Percentiles rank a stretch among this genome's conserved stretches.
phyloP scores from a whole-genome alignment of 2,888 invertebrate species.

The Maniola hyperantus region DNA sequence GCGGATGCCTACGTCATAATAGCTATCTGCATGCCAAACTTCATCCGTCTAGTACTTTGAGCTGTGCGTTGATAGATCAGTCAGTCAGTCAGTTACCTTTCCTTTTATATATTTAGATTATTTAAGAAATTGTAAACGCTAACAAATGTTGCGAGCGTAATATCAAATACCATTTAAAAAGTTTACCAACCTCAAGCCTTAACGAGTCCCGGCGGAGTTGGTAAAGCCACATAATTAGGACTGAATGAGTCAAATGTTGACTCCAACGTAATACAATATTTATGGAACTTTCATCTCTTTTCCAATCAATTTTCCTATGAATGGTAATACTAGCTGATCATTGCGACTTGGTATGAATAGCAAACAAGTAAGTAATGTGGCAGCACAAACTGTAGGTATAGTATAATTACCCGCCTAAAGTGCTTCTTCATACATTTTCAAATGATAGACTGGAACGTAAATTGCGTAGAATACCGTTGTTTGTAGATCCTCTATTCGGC shows the following conservation, averaged over 20 bases:
- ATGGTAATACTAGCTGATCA: not conserved
- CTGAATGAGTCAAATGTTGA: slow-evolving; percentile 10
- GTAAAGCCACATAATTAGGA: slow-evolving; percentile 19
- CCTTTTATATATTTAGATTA: too few species aligned
- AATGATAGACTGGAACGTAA: not conserved
- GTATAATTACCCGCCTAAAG: not conserved
- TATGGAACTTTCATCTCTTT: not conserved
- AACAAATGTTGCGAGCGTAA: not conserved
- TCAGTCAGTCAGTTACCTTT: too few species aligned
- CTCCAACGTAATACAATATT: slow-evolving; percentile 10
- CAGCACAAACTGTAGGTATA: not conserved
- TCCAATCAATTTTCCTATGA: not conserved
- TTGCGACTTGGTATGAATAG: too few species aligned
- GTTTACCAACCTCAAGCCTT: slow-evolving; percentile 18
- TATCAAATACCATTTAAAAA: slow-evolving; percentile 15
- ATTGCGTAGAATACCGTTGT: not conserved
- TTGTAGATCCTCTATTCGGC: not conserved
- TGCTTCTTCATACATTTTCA: not conserved
- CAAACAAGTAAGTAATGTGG: too few species aligned
- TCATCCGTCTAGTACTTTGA: too few species aligned
- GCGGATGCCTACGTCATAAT: too few species aligned
- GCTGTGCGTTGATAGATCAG: too few species aligned
- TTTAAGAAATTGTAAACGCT: not conserved
- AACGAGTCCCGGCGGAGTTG: slow-evolving; percentile 18
- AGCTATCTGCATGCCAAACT: too few species aligned